A percentile compares a stretch with the other conserved stretches of the same genome.
phyloP scores from a whole-genome alignment of 2,888 invertebrate genomes.

The Ashinkailepas kermadecensis region DNA sequence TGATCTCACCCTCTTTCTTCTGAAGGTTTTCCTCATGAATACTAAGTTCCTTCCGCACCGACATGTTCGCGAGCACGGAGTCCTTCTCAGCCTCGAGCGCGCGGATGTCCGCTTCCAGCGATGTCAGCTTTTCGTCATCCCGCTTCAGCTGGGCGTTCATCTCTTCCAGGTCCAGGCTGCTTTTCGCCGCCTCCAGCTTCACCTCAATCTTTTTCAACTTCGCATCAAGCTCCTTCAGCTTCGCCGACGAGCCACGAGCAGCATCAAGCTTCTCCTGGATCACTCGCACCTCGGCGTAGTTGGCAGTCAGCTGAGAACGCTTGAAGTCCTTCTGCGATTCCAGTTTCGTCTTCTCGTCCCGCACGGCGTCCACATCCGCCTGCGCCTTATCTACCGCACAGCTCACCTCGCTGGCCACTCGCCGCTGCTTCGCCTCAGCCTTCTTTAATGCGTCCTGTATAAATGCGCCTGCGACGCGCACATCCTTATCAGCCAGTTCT shows the following conservation, averaged over 20 bases:
- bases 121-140: slow-evolving; percentile 50
- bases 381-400: not conserved
- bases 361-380: slow-evolving; percentile 35
- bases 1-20: slow-evolving; percentile 29
- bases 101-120: slow-evolving; percentile 54
- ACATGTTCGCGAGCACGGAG: slow-evolving; percentile 53
- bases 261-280: slow-evolving; percentile 24
- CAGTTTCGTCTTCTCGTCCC: slow-evolving; percentile 28
- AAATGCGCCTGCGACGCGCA: not conserved
- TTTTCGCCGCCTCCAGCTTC: slow-evolving; percentile 44
- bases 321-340: slow-evolving; percentile 27
- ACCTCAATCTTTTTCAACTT: slow-evolving; percentile 49
- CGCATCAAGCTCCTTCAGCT: slow-evolving; percentile 42
- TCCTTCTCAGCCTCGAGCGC: slow-evolving; percentile 53
- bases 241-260: slow-evolving; percentile 43
- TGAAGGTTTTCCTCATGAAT: slow-evolving; percentile 36
- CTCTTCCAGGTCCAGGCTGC: slow-evolving; percentile 48
- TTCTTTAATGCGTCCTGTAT: not conserved
- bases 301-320: slow-evolving; percentile 20
- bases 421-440: not conserved
- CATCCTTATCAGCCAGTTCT: not conserved
- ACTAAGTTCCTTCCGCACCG: slow-evolving; percentile 38
- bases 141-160: slow-evolving; percentile 41
- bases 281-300: slow-evolving; percentile 16
- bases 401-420: slow-evolving; percentile 18